Base-by-base conservation (phyloP, 2,113 vertebrate species). In the Motacilla tschutschensis region DNA sequence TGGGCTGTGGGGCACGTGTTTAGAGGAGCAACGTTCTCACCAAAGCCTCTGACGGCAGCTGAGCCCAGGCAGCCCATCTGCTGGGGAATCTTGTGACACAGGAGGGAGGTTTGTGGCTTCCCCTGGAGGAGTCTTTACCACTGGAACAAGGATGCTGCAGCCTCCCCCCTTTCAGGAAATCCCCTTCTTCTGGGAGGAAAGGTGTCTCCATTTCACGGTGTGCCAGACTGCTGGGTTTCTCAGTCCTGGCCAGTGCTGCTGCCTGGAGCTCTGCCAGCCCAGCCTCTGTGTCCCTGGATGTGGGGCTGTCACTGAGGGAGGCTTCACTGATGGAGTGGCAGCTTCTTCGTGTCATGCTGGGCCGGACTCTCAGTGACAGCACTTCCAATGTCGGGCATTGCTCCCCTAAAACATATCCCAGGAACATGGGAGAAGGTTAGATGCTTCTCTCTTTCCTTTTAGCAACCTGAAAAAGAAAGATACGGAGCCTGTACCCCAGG, bases 301-400 rank as follows among this genome's bases (percentile, higher is more conserved):
- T 5, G 10, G 20, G 54, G 24, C 50, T 0, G 0, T 44, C 47
- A 20, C 58, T 24, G 16, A 7, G 6, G 43, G 5, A 43, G 18
- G 18, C 8, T 64, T 20, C 41, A 9, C 25, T 1, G 0, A 25
- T 0, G 7, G 29, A 38, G 12, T 8, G 0, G 65, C 41, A 47
- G 44, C 5, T 87, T 35, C 53, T 71, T 28, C 4, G 1, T 17
- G 18, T 29, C 15, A 0, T 13, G 16, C 43, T 69, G n/a, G 26
- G 40, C 58, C 0, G 0, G 46, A 11, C 3, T 47, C 17, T 41
- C 35, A 35, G 31, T 0, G 2, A 57, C 29, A 53, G 5, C 14
- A 19, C 7, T 38, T 70, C 18, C 0, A 0, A 9, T 40, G 36
- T 3, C 0, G 1, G 47, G 17, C 26, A 44, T 57, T 3, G 0